Conservation (phyloP, 2,113 vertebrate species). For the Platycercus adscitus region DNA sequence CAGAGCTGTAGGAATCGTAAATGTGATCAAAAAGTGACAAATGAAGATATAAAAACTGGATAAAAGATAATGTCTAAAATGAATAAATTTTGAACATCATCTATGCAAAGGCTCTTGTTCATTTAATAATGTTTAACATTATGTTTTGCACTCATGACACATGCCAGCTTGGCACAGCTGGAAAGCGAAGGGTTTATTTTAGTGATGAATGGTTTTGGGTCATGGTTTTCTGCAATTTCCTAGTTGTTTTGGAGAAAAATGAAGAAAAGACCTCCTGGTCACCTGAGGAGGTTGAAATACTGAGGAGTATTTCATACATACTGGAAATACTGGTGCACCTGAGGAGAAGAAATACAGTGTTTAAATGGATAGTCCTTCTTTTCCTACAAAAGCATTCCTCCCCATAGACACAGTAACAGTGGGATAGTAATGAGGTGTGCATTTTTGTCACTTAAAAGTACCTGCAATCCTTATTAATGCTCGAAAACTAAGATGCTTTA, state of each 20-base stretch:
- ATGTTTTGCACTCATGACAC: background rate
- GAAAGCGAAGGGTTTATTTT: background rate
- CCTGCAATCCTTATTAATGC: background rate
- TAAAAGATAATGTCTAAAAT: background rate
- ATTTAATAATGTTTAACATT: background rate
- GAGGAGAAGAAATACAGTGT: rapidly evolving
- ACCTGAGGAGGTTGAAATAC: rapidly evolving
- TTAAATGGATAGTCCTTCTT: background rate
- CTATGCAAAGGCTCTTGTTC: background rate
- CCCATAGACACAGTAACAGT: rapidly evolving
- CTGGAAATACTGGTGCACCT: background rate
- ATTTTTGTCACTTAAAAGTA: background rate
- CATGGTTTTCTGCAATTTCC: background rate
- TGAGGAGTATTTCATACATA: background rate
- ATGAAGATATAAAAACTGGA: background rate
- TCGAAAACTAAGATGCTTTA: background rate
- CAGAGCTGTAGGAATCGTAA: background rate
- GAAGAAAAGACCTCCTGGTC: background rate
- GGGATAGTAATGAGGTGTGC: rapidly evolving
- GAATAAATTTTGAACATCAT: background rate
- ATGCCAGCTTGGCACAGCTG: rapidly evolving
- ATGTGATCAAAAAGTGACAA: background rate
- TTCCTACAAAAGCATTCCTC: rapidly evolving
- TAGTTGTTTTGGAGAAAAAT: background rate
- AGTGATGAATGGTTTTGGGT: background rate